phyloP scores from a whole-genome alignment of 2,113 vertebrate species.

The Morone chrysops region DNA sequence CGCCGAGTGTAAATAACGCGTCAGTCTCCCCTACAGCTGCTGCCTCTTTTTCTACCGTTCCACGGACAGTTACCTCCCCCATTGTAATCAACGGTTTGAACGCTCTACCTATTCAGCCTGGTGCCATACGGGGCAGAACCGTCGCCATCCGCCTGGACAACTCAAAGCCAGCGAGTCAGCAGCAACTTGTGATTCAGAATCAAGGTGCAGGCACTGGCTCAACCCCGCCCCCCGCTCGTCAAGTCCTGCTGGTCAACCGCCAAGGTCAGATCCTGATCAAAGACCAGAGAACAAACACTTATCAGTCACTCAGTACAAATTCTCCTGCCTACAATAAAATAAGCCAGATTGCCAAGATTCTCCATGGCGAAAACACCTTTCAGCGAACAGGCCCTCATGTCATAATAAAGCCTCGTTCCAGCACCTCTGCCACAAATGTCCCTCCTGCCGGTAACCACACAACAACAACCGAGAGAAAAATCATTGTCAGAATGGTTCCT shows the following conservation, averaged over 20 bases:
- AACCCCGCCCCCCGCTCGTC: conserved; percentile 62
- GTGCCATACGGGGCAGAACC: conserved; percentile 46
- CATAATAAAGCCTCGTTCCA: conserved; percentile 60
- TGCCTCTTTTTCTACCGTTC: conserved; percentile 49
- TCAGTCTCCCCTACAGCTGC: conserved; percentile 16
- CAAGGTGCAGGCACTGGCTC: conserved; percentile 26
- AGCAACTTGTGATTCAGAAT: conserved; percentile 7
- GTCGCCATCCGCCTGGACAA: conserved; percentile 77
- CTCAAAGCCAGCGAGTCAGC: conserved; percentile 42
- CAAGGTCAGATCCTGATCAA: conserved; percentile 89
- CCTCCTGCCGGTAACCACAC: conserved; percentile 22
- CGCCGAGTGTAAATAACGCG: conserved; percentile 2
- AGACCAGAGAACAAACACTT: conserved; percentile 81
- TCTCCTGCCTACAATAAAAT: conserved; percentile 80
- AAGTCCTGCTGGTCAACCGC: conserved; percentile 90
- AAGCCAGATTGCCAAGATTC: conserved; percentile 83
- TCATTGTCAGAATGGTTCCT: conserved; percentile 70
- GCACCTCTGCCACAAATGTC: background rate
- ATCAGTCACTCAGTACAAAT: conserved; percentile 71
- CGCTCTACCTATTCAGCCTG: conserved; percentile 54
- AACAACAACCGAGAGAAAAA: conserved; percentile 25
- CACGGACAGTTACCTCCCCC: conserved; percentile 65
- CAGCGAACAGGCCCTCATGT: conserved; percentile 71
- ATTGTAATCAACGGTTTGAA: conserved; percentile 78
- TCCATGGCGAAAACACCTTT: conserved; percentile 74